Conservation (phyloP, 2,888 invertebrate species). For the Axea sp. region DNA sequence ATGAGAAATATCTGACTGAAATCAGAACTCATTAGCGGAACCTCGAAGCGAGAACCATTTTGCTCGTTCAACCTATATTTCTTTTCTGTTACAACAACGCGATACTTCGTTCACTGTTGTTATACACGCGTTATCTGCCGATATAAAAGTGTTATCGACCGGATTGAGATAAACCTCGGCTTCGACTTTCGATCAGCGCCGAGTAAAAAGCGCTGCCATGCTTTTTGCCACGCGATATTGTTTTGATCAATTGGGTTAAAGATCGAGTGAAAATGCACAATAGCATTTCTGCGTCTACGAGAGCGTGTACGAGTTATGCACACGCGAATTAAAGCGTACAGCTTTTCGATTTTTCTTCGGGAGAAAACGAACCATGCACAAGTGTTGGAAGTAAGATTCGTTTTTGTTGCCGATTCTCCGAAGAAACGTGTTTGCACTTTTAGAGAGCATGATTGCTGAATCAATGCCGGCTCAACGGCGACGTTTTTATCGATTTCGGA, state of each 20-base stretch:
- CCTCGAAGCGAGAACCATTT: slow-evolving; percentile 3
- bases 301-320: slow-evolving; percentile 29
- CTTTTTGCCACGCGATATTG: slow-evolving; percentile 35
- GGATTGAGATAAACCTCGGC: background rate
- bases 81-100: slow-evolving; percentile 17
- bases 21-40: slow-evolving; percentile 34
- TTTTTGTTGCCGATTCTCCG: background rate
- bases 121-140: slow-evolving; percentile 24
- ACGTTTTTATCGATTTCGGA: too few relatives aligned
- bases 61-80: slow-evolving; percentile 21
- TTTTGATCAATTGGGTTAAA: slow-evolving; percentile 46
- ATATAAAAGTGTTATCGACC: background rate
- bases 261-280: slow-evolving; percentile 40
- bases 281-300: slow-evolving; percentile 42
- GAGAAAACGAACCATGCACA: slow-evolving; percentile 6
- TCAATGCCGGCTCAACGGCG: too few relatives aligned
- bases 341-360: background rate
- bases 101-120: slow-evolving; percentile 20
- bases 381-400: too few relatives aligned
- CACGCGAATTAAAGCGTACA: slow-evolving; percentile 17
- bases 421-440: background rate
- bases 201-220: slow-evolving; percentile 5
- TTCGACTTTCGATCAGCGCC: slow-evolving; percentile 1
- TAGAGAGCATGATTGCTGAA: too few relatives aligned
- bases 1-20: slow-evolving; percentile 10